phyloP scores from a whole-genome alignment of 2,888 invertebrate species.

The Eudasyphora cyanicolor region DNA sequence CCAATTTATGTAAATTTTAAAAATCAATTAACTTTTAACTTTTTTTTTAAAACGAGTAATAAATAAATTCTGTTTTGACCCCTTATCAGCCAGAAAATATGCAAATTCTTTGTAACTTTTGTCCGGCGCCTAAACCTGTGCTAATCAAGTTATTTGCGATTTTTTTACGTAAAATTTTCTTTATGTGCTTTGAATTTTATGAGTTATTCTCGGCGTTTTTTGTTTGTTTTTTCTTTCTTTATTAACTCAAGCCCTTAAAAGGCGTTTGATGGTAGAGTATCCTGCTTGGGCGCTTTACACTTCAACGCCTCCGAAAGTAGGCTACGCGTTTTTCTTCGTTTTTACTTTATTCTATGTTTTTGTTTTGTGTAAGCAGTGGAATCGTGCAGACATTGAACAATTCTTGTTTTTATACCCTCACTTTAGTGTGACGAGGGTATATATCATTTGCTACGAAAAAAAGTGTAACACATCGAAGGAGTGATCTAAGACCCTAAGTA shows the following conservation, averaged over 20 bases:
- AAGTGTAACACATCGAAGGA: no score
- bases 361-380: neutral
- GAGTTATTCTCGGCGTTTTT: neutral
- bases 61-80: neutral
- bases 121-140: no score
- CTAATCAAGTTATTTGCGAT: no score
- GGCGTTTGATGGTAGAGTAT: neutral
- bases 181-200: neutral
- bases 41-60: no score
- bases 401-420: no score
- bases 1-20: no score
- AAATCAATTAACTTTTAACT: neutral
- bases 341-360: neutral
- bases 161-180: no score
- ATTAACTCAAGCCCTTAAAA: neutral
- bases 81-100: neutral
- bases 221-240: neutral
- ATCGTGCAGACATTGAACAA: slow-evolving; percentile 14
- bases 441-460: no score
- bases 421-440: no score
- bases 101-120: neutral
- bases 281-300: neutral
- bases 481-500: no score
- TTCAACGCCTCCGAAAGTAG: slow-evolving; percentile 2
- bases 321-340: neutral